Conservation (phyloP, 30 jellyfish, hydroid and myxozoan species). For the Clytia hemisphaerica region DNA sequence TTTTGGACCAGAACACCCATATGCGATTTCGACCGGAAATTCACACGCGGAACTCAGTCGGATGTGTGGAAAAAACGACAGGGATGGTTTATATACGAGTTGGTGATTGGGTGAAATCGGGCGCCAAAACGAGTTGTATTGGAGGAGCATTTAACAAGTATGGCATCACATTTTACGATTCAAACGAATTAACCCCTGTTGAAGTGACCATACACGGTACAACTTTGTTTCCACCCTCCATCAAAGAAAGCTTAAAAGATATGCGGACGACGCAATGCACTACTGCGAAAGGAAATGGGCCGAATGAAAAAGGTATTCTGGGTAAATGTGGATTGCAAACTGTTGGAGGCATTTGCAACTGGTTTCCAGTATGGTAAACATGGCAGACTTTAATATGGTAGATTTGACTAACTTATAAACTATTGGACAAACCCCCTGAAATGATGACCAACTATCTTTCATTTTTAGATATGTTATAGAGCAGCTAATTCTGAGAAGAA, state of each 20-base stretch:
- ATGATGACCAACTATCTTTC: too few species aligned
- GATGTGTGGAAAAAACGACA: conserved; percentile 24
- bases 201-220: conserved; percentile 5
- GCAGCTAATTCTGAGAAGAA: too few species aligned
- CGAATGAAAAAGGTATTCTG: background rate
- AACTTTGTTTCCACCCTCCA: conserved; percentile 13
- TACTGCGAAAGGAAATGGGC: conserved; percentile 19
- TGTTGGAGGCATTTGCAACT: conserved; percentile 27
- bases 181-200: conserved; percentile 2
- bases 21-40: conserved; percentile 27
- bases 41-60: conserved; percentile 2
- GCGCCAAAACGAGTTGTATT: background rate
- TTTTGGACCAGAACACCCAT: background rate
- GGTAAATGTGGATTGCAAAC: conserved; percentile 13
- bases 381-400: too few species aligned
- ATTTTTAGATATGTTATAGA: too few species aligned
- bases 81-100: conserved; percentile 26
- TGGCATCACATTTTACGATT: conserved; percentile 4
- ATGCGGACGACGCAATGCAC: conserved; percentile 8
- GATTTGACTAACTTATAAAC: too few species aligned
- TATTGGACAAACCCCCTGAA: too few species aligned
- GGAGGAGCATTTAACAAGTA: conserved; percentile 2
- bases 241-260: conserved; percentile 1
- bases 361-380: conserved; percentile 27
- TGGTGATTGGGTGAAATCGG: conserved; percentile 18